Evolutionary conservation across 2,888 invertebrate genomes (phyloP).

Genomic region (Clivina fossor): DNA sequence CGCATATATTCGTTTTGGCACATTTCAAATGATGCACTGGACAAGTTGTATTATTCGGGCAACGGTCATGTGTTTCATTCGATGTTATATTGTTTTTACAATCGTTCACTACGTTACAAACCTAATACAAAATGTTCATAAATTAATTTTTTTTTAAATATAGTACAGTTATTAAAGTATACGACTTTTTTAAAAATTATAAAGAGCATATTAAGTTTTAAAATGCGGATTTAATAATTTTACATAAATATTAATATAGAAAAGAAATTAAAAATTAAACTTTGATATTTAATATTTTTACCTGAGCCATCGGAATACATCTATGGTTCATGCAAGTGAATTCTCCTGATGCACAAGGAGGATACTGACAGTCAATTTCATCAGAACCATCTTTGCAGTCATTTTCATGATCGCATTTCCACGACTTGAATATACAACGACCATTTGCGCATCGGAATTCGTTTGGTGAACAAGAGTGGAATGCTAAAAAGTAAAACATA

Average conservation of each 20-base stretch:
- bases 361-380: slow-evolving; percentile 85
- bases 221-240: no score
- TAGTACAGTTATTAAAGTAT: no score
- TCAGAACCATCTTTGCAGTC: slow-evolving; percentile 93
- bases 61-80: slow-evolving; percentile 86
- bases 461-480: slow-evolving; percentile 89
- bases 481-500: slow-evolving; percentile 58
- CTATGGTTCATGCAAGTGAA: slow-evolving; percentile 93
- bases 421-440: slow-evolving; percentile 90
- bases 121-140: slow-evolving; percentile 48
- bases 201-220: no score
- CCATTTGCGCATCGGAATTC: slow-evolving; percentile 96
- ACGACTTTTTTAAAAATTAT: no score
- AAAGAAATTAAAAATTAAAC: no score
- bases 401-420: slow-evolving; percentile 94
- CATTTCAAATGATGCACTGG: slow-evolving; percentile 89
- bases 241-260: no score
- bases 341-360: slow-evolving; percentile 87
- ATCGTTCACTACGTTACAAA: slow-evolving; percentile 90
- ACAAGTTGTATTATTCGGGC: slow-evolving; percentile 86
- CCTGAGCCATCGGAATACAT: slow-evolving; percentile 84
- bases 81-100: slow-evolving; percentile 91
- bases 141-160: background rate
- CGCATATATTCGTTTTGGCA: slow-evolving; percentile 93
- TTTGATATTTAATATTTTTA: no score